Conservation (phyloP, 2,797 vertebrate genomes). For the Rhynchotus rufescens region DNA sequence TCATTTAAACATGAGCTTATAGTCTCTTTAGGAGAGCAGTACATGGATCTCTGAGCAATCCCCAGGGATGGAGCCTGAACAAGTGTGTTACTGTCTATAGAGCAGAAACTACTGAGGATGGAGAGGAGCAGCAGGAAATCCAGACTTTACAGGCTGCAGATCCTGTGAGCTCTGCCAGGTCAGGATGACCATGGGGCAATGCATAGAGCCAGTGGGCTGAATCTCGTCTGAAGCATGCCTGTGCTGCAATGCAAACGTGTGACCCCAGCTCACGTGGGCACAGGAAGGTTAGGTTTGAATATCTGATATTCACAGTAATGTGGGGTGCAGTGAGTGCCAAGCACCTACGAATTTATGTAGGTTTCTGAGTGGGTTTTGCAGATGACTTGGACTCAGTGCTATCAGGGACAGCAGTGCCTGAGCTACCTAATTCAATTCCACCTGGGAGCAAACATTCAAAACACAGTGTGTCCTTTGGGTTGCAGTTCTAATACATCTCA, state of each 20-base stretch:
- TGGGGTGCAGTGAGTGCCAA: neutral
- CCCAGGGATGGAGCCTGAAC: neutral
- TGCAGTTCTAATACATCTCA: neutral
- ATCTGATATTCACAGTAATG: neutral
- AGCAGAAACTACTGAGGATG: neutral
- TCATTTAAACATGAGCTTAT: neutral
- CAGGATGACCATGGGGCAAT: neutral
- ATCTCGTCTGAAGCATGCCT: neutral
- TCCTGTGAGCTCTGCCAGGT: rapidly evolving
- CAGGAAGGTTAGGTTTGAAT: rapidly evolving
- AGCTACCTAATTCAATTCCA: neutral
- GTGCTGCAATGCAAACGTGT: neutral
- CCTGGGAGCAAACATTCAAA: rapidly evolving
- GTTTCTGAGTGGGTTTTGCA: neutral
- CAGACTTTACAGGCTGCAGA: neutral
- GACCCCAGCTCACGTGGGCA: neutral
- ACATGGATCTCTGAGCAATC: neutral
- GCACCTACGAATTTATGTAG: neutral
- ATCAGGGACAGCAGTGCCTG: neutral
- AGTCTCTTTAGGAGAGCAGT: neutral
- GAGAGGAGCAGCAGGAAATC: neutral
- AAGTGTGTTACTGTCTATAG: neutral
- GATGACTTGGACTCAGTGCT: neutral
- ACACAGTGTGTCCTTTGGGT: neutral
- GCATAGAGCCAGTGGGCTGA: neutral